Percentiles rank a stretch among this genome's conserved stretches.
Evolutionary conservation across 2,797 vertebrate genomes (phyloP).

Genomic region (Propithecus perrieri): DNA sequence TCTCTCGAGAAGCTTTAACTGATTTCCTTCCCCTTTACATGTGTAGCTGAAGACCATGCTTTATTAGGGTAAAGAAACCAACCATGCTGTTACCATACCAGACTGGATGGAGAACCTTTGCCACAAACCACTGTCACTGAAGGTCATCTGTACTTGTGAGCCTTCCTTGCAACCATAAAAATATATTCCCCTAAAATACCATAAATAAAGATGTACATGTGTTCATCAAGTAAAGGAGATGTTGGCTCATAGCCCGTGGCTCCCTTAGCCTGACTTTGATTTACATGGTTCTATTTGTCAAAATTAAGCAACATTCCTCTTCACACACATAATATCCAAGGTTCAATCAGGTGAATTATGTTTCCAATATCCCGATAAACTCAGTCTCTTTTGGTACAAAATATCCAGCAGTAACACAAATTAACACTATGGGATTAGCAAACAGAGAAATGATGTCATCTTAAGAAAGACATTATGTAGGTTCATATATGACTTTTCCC

Average conservation of each 20-base stretch:
- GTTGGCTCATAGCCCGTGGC: background rate
- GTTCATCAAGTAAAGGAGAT: background rate
- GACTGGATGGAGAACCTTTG: background rate
- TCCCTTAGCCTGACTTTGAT: constrained; percentile 35
- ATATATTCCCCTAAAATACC: background rate
- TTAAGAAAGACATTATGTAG: background rate
- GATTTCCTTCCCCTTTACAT: background rate
- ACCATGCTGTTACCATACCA: background rate
- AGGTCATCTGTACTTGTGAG: background rate
- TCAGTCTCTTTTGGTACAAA: constrained; percentile 7
- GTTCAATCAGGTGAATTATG: constrained; percentile 54
- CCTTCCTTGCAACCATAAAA: constrained; percentile 20
- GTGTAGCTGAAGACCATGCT: background rate
- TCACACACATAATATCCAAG: constrained; percentile 57
- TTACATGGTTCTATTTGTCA: background rate
- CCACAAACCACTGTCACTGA: background rate
- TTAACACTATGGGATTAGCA: background rate
- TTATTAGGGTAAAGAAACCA: background rate
- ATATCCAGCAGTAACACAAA: background rate
- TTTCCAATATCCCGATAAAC: constrained; percentile 52
- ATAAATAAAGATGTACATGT: background rate
- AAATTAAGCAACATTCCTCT: constrained; percentile 64
- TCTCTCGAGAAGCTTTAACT: background rate
- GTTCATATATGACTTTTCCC: background rate
- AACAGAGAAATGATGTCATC: background rate